A percentile compares a stretch with the other conserved stretches of the same genome.
phyloP scores from a whole-genome alignment of 2,113 vertebrate species.

The Triplophysa siluroides region DNA sequence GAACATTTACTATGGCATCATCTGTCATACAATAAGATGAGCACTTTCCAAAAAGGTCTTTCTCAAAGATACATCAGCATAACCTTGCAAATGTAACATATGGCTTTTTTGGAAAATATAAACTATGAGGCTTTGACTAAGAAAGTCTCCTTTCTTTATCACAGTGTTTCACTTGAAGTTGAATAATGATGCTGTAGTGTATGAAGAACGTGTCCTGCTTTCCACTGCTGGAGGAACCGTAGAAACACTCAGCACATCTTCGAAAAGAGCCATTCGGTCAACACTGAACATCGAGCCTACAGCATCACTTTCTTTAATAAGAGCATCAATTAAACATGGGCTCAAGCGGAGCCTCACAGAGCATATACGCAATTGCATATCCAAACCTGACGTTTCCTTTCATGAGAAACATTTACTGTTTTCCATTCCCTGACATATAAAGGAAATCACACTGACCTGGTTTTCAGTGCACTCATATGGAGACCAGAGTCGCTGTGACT shows the following conservation, averaged over 20 bases:
- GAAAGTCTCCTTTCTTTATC: not conserved
- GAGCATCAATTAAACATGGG: slow-evolving; percentile 64
- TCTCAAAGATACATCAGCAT: not conserved
- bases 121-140: not conserved
- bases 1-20: slow-evolving; percentile 7
- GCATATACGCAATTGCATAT: not conserved
- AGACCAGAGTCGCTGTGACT: slow-evolving; percentile 73
- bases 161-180: not conserved
- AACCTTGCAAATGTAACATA: not conserved
- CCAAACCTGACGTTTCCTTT: not conserved
- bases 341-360: slow-evolving; percentile 45
- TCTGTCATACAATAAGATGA: not conserved
- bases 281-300: slow-evolving; percentile 59
- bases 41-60: not conserved
- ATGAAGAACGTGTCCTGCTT: slow-evolving; percentile 9
- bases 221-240: slow-evolving; percentile 22
- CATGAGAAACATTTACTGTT: not conserved
- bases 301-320: slow-evolving; percentile 59
- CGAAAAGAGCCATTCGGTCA: slow-evolving; percentile 46
- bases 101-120: not conserved
- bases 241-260: slow-evolving; percentile 20
- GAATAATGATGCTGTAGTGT: not conserved
- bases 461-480: slow-evolving; percentile 65
- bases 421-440: slow-evolving; percentile 9
- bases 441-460: slow-evolving; percentile 66